Evolutionary conservation across 2,113 vertebrate species (phyloP).

Genomic region (Pelobates fuscus): DNA sequence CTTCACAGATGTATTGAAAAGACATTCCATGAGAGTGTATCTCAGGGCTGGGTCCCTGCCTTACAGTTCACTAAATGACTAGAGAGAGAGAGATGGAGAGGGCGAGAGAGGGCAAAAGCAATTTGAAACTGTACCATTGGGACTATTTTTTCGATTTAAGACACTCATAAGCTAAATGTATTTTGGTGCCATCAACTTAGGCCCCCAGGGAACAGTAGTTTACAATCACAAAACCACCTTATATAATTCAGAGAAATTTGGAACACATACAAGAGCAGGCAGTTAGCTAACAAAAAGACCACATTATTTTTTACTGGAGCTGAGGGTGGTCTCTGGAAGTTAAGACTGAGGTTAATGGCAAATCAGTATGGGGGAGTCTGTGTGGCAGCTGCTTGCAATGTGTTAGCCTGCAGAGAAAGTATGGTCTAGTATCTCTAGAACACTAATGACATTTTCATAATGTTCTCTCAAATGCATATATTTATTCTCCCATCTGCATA

Average conservation of each 20-base stretch:
- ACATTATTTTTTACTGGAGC: conserved; percentile 49
- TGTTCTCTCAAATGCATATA: conserved; percentile 48
- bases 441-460: conserved; percentile 51
- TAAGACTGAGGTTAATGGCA: conserved; percentile 49
- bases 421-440: conserved; percentile 45
- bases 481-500: conserved; percentile 49
- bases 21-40: conserved; percentile 17
- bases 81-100: conserved; percentile 47
- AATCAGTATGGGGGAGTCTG: conserved; percentile 48
- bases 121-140: conserved; percentile 43
- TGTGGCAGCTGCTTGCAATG: conserved; percentile 41
- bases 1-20: conserved; percentile 20
- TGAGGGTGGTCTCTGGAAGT: conserved; percentile 44
- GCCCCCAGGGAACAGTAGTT: conserved; percentile 46
- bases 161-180: conserved; percentile 47
- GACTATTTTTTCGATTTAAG: conserved; percentile 49
- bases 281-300: conserved; percentile 41
- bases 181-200: conserved; percentile 42
- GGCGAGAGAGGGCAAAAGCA: conserved; percentile 48
- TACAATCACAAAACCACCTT: conserved; percentile 50
- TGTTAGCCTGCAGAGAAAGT: conserved; percentile 43
- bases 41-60: background rate
- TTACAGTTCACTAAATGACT: conserved; percentile 44
- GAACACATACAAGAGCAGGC: conserved; percentile 36
- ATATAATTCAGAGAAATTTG: conserved; percentile 51